phyloP scores from a whole-genome alignment of 2,797 vertebrate species.

The Siniperca obscura region DNA sequence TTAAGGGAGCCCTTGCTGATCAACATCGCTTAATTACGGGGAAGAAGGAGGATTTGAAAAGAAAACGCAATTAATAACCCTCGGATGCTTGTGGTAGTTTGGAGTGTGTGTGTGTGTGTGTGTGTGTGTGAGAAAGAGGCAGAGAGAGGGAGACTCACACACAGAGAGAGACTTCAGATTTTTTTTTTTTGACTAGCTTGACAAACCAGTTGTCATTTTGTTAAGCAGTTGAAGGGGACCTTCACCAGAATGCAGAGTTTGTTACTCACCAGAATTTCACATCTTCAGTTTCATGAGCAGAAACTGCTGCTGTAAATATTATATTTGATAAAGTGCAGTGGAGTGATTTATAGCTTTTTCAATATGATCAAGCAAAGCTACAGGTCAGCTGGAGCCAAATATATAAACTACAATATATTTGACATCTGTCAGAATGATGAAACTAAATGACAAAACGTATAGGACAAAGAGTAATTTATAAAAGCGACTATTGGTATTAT shows the following conservation, averaged over 20 bases:
- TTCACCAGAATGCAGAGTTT: slow-evolving; percentile 50
- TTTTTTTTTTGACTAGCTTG: slow-evolving; percentile 35
- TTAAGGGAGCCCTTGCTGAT: slow-evolving; percentile 82
- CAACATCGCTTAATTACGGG: slow-evolving; percentile 83
- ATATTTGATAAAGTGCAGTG: slow-evolving; percentile 11
- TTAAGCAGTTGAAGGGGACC: slow-evolving; percentile 41
- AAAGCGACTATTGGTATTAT: slow-evolving; percentile 41
- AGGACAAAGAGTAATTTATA: slow-evolving; percentile 41
- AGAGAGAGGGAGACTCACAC: not conserved
- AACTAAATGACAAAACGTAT: slow-evolving; percentile 35
- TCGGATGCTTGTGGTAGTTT: slow-evolving; percentile 65
- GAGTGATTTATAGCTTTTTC: slow-evolving; percentile 76
- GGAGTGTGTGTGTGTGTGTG: not conserved
- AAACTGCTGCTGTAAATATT: slow-evolving; percentile 51
- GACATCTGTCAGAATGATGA: slow-evolving; percentile 37
- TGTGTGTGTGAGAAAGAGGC: not conserved
- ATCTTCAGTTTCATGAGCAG: slow-evolving; percentile 59
- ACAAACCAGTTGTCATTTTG: slow-evolving; percentile 43
- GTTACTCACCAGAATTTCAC: slow-evolving; percentile 58
- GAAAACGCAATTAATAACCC: slow-evolving; percentile 86
- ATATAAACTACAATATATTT: slow-evolving; percentile 22
- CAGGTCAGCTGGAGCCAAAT: slow-evolving; percentile 61
- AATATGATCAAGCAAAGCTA: slow-evolving; percentile 74
- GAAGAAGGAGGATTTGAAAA: slow-evolving; percentile 84
- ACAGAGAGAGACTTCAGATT: slow-evolving; percentile 36